Evolutionary conservation across 2,797 vertebrate genomes (phyloP).

Genomic region (Clarias fuscus): DNA sequence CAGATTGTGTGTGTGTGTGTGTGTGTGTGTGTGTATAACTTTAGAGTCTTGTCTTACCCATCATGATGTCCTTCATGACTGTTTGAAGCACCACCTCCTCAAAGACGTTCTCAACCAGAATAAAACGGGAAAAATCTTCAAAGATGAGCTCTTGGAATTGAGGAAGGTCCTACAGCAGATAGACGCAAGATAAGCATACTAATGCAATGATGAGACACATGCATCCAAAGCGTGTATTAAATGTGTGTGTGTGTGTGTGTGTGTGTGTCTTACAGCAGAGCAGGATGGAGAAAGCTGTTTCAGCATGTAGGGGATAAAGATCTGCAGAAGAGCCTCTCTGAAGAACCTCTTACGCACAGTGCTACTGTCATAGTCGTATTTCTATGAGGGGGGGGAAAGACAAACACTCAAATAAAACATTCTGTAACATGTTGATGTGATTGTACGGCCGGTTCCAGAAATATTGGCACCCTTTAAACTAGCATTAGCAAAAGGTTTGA

Average conservation of each 20-base stretch:
- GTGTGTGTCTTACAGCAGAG: slow-evolving; percentile 48
- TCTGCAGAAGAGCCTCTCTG: slow-evolving; percentile 94
- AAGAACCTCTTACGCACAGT: slow-evolving; percentile 93
- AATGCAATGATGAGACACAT: neutral
- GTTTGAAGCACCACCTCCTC: slow-evolving; percentile 95
- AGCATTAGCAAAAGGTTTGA: neutral
- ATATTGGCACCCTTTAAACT: neutral
- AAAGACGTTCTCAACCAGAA: slow-evolving; percentile 91
- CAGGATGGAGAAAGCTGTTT: slow-evolving; percentile 89
- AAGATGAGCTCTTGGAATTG: slow-evolving; percentile 93
- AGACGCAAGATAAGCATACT: neutral
- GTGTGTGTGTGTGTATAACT: too few species aligned
- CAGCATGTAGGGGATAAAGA: slow-evolving; percentile 94
- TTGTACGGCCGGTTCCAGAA: neutral
- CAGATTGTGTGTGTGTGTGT: too few species aligned
- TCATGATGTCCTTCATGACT: slow-evolving; percentile 94
- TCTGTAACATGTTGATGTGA: neutral
- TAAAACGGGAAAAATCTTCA: slow-evolving; percentile 89
- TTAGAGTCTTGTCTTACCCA: slow-evolving; percentile 72
- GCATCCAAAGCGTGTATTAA: neutral
- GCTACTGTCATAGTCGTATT: slow-evolving; percentile 97
- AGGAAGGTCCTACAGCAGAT: slow-evolving; percentile 79
- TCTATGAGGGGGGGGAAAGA: slow-evolving; percentile 68
- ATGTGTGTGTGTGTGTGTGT: neutral
- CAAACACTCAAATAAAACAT: neutral